Base-by-base conservation (phyloP, 2,797 vertebrate species). In the Phaenicophaeus curvirostris region DNA sequence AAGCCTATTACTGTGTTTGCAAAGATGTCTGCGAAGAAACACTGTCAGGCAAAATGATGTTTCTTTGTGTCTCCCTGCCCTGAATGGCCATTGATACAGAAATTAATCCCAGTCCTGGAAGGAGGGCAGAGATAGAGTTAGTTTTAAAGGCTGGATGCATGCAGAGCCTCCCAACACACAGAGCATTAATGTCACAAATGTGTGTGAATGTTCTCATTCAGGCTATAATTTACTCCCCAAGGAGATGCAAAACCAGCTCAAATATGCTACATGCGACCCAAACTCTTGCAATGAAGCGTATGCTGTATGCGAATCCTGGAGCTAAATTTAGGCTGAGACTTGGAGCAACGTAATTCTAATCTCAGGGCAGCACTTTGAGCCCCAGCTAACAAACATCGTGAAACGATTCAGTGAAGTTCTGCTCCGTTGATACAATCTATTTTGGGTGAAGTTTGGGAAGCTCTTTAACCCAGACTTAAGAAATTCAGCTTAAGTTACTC, bases 171-270 rank as follows among this genome's bases (percentile, higher is more conserved):
- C 2, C 1, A 61, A 31, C 55, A 83, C 85, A 54, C 18, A 21
- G 5, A 78, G 90, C 80, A 80, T 73, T 66, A 80, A 59, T 92
- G 84, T 74, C 87, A 85, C 58, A 79, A 77, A 80, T 69, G 65
- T 10, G 68, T 72, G 93, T 94, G 91, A 96, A 92, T 95, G 95
- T 96, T 88, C 95, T 95, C 95, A 95, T 95, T 96, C 94, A 96
- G 75, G 50, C 92, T 88, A 6, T 75, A 90, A 95, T 92, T 96
- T 90, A 90, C 83, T 91, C 92, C 91, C 93, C 84, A 81, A 23
- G 86, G 96, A 94, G 88, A 92, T 89, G 87, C 91, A 86, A 74
- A 96, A 73, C 92, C 4, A 89, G 75, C 89, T 93, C 77, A 72
- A 78, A 91, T 94, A 90, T 83, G 84, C 86, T 95, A 35, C 63